These are phyloP conservation scores for Varanus komodoensis DNA, from an alignment of 2,113 vertebrate genomes.

Conservation along the genomic window DNA sequence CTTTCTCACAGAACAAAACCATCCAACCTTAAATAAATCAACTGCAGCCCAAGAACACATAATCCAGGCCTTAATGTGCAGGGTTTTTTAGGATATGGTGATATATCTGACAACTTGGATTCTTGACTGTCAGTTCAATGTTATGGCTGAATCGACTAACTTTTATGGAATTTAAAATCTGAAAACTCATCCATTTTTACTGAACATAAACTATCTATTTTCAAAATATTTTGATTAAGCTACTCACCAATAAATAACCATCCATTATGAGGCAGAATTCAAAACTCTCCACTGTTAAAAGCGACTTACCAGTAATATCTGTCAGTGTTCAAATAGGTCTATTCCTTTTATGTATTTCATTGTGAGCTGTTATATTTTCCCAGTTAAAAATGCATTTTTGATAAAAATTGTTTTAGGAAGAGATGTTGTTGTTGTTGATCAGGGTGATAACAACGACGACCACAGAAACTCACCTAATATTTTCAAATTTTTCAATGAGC, in stretches of 20 bases:
- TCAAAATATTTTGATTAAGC: neutral
- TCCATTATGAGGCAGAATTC: neutral
- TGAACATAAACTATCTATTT: neutral
- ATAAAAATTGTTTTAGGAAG: neutral
- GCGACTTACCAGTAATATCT: neutral
- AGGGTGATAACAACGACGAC: neutral
- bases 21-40: neutral
- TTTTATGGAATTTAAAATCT: neutral
- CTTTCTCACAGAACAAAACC: constrained; percentile 1
- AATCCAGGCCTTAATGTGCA: neutral
- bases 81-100: neutral
- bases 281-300: constrained; percentile 1
- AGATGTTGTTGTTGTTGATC: neutral
- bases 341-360: neutral
- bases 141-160: rapidly evolving
- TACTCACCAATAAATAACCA: neutral
- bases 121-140: constrained; percentile 5
- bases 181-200: constrained; percentile 24
- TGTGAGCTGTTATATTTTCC: neutral
- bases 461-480: constrained; percentile 77
- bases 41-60: neutral
- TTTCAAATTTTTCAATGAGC: constrained; percentile 86
- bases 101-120: neutral
- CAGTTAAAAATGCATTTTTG: neutral
- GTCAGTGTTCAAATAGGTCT: rapidly evolving